A percentile compares a stretch with the other conserved stretches of the same genome.
These are phyloP conservation scores for Chlorospingus semifuscus DNA, from an alignment of 2,797 vertebrate genomes.

Conservation along the genomic window DNA sequence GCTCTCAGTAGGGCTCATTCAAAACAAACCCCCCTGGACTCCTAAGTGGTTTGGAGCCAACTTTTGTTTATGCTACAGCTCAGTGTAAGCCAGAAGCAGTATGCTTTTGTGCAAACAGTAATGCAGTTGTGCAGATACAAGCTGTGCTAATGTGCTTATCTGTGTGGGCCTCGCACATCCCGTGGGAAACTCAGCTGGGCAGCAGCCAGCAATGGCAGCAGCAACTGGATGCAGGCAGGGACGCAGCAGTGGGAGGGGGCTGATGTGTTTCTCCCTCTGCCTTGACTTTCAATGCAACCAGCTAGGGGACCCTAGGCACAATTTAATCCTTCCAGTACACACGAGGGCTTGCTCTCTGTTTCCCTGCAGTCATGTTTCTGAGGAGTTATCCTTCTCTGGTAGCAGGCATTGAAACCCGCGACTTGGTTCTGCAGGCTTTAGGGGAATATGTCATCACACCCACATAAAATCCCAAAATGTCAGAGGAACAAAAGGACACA, in stretches of 20 bases:
- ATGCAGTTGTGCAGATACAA: neutral
- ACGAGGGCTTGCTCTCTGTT: neutral
- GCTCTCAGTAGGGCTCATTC: fast-evolving
- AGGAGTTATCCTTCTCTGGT: neutral
- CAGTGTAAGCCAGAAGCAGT: neutral
- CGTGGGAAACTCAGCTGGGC: neutral
- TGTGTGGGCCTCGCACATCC: fast-evolving
- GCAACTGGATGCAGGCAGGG: neutral
- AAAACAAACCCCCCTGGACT: neutral
- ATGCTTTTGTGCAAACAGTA: neutral
- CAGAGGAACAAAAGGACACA: constrained; percentile 40
- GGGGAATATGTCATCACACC: constrained; percentile 42
- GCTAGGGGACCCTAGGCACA: neutral
- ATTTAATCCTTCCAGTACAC: neutral
- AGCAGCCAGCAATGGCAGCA: neutral
- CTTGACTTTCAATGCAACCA: neutral
- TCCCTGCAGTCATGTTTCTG: neutral
- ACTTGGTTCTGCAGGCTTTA: neutral
- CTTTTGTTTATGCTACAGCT: neutral
- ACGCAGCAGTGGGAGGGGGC: neutral
- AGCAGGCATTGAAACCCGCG: neutral
- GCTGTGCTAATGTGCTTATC: neutral
- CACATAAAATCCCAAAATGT: constrained; percentile 50
- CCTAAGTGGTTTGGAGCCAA: neutral
- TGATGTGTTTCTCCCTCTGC: neutral